These are phyloP conservation scores for Bubalus kerabau DNA, from an alignment of 2,113 vertebrate genomes.

Conservation along the genomic window DNA sequence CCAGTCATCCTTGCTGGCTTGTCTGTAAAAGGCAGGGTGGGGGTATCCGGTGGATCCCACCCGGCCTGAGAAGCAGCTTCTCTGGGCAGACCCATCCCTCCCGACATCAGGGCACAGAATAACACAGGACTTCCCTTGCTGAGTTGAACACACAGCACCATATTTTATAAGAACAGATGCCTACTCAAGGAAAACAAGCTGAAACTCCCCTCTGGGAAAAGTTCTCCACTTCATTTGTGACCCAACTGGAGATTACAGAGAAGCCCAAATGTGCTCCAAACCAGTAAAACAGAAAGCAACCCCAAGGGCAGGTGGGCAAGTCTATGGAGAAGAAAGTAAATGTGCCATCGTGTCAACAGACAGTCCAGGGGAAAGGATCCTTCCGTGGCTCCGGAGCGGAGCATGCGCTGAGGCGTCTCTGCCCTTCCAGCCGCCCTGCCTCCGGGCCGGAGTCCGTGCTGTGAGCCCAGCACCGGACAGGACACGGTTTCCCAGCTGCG, in stretches of 20 bases:
- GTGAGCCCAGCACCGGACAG: background rate
- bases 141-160: fast-evolving
- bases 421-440: background rate
- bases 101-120: fast-evolving
- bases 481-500: fast-evolving
- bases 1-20: fast-evolving
- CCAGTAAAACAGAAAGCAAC: background rate
- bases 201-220: background rate
- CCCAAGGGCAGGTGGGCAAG: background rate
- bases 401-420: fast-evolving
- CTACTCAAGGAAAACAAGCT: constrained; percentile 29
- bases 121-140: fast-evolving
- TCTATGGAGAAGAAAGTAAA: fast-evolving
- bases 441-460: fast-evolving
- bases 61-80: too few relatives aligned
- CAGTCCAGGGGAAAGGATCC: background rate
- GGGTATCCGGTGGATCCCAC: fast-evolving
- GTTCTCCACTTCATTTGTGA: constrained; percentile 24
- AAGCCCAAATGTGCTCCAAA: constrained; percentile 46
- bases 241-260: constrained; percentile 44
- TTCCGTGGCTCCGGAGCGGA: fast-evolving
- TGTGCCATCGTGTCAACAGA: fast-evolving
- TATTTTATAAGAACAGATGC: background rate
- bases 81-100: background rate
- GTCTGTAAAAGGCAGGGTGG: background rate